These are phyloP conservation scores for Drosophila athabasca DNA, from an alignment of 1,140 invertebrate species.

Conservation along the genomic window DNA sequence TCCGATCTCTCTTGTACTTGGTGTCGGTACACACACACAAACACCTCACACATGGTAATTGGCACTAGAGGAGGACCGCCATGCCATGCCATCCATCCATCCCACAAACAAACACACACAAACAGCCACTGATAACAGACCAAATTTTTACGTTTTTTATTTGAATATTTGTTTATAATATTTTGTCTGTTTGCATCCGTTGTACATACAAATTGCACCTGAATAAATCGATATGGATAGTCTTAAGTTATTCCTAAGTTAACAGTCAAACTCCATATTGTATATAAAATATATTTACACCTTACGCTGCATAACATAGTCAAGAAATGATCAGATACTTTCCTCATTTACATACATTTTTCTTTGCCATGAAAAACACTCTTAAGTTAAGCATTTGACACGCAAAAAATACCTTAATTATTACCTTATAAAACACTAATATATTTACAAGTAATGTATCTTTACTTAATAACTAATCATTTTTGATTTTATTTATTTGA, in stretches of 20 bases:
- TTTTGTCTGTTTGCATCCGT: conserved; percentile 18
- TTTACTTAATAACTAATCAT: conserved; percentile 21
- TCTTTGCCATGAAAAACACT: conserved; percentile 4
- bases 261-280: conserved; percentile 33
- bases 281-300: conserved; percentile 19
- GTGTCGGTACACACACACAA: conserved; percentile 43
- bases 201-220: conserved; percentile 37
- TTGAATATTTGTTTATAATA: conserved; percentile 10
- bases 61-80: conserved; percentile 15
- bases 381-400: conserved; percentile 36
- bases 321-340: not conserved
- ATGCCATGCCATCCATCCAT: too few relatives aligned
- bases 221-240: conserved; percentile 20
- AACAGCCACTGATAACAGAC: conserved; percentile 32
- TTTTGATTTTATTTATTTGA: conserved; percentile 75
- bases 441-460: conserved; percentile 13
- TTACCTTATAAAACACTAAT: not conserved
- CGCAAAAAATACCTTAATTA: conserved; percentile 15
- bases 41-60: not conserved
- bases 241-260: conserved; percentile 33
- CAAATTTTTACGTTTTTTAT: conserved; percentile 34
- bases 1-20: conserved; percentile 47
- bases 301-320: conserved; percentile 3
- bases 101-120: conserved; percentile 14
- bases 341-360: conserved; percentile 3